Percentiles rank a stretch among this genome's conserved stretches.
These are phyloP conservation scores for Cyrtodaria siliqua DNA, from an alignment of 2,888 invertebrate species.

Conservation along the genomic window DNA sequence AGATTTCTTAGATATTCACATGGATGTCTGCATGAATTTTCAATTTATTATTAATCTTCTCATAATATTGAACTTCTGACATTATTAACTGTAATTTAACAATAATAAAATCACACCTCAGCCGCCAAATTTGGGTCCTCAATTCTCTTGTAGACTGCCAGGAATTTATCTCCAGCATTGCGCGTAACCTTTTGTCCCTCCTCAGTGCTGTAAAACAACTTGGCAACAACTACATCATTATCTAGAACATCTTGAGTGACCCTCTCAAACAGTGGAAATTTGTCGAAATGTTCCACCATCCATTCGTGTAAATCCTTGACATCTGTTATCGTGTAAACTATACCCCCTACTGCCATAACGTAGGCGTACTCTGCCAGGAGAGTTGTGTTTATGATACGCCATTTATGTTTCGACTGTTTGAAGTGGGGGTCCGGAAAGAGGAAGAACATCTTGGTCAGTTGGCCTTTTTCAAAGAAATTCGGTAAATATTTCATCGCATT, in stretches of 20 bases:
- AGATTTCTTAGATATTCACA: too few relatives aligned
- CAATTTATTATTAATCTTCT: too few relatives aligned
- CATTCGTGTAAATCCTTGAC: conserved; percentile 98
- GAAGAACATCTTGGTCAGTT: conserved; percentile 98
- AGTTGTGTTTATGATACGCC: conserved; percentile 98
- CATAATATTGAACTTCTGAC: too few relatives aligned
- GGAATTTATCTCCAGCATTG: conserved; percentile 96
- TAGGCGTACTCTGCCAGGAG: conserved; percentile 99
- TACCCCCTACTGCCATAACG: conserved; percentile 93
- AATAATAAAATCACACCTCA: too few relatives aligned
- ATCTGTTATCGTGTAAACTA: conserved; percentile 98
- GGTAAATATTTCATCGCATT: conserved; percentile 99
- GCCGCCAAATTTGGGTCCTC: conserved; percentile 40
- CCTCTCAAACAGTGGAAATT: conserved; percentile 95
- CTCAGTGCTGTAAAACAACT: conserved; percentile 96
- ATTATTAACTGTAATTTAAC: too few relatives aligned
- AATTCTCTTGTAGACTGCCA: conserved; percentile 94
- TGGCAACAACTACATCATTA: conserved; percentile 94
- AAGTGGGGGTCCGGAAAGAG: conserved; percentile 99
- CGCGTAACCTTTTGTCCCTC: conserved; percentile 99
- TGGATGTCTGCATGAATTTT: too few relatives aligned
- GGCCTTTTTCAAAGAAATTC: conserved; percentile 97
- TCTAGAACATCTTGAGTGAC: conserved; percentile 91
- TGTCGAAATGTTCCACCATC: conserved; percentile 96
- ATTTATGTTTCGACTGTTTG: conserved; percentile 99